Base-by-base conservation (phyloP, 1,140 invertebrate species). In the Littorina saxatilis region DNA sequence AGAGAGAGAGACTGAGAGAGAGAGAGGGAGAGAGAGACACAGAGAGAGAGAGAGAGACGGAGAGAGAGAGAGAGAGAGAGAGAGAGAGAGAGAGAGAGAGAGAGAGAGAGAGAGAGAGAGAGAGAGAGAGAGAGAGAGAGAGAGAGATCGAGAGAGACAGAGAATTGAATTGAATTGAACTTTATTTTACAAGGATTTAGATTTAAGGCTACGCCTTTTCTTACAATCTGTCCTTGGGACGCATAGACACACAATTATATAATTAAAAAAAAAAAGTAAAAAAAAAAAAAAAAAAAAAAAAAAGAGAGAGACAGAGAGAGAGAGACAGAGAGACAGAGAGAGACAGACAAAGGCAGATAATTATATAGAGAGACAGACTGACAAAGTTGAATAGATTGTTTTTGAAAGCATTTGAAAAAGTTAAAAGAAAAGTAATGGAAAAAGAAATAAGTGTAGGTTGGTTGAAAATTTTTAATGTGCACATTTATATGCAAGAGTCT, bases 271-370 rank as follows among this genome's bases (percentile, higher is more conserved):
- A 50, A 2, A 43, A 39, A 73, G 9, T 3, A 9, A 29, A 9
- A 43, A 39, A 73, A 35, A 50, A 35, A 73, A 39, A 73, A 35
- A 73, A 35, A 50, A 35, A 73, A 39, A 73, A 35, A 73, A 13
- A 73, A 37, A 73, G 43, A 50, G 2, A 73, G 70, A 73, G 43
- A 50, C 2, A 73, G 70, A 73, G 43, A 73, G 70, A 73, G 20
- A 50, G 27, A 40, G 35, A 73, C 2, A 50, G 43, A 73, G 1
- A 73, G 43, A 50, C 5, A 43, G 13, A 43, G n/a, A 50, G 43
- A 55, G 47, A 76, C 17, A 50, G 32, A 55, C 43, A 35, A 4
- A 50, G 52, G 37, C 15, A 55, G 32, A 58, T 5, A 76, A 47
- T 5, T 5, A 20, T 2, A 55, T 7, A 76, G 74, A 55, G 5